Evolutionary conservation across 2,888 invertebrate genomes (phyloP).

Genomic region (Tenthredo amoena): DNA sequence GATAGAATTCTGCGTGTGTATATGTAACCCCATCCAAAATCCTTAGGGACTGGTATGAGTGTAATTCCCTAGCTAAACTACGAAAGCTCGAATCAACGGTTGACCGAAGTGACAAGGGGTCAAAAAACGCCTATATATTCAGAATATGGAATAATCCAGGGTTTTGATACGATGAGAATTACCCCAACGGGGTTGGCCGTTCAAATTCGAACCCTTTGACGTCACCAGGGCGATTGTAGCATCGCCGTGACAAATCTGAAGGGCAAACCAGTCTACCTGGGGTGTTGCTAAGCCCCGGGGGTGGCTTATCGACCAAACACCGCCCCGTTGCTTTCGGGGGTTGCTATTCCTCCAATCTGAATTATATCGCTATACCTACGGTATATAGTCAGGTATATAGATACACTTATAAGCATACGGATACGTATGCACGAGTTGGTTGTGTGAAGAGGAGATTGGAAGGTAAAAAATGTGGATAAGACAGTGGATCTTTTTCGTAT

Average conservation of each 20-base stretch:
- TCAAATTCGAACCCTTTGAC: slow-evolving; percentile 19
- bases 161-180: background rate
- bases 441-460: slow-evolving; percentile 22
- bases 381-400: background rate
- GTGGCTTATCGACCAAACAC: slow-evolving; percentile 74
- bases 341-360: slow-evolving; percentile 32
- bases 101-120: slow-evolving; percentile 36
- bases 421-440: background rate
- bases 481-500: background rate
- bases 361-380: slow-evolving; percentile 6
- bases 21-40: background rate
- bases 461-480: background rate
- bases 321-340: slow-evolving; percentile 55
- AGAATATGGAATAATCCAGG: background rate
- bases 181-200: slow-evolving; percentile 20
- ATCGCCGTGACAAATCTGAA: slow-evolving; percentile 53
- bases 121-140: background rate
- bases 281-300: slow-evolving; percentile 71
- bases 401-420: background rate
- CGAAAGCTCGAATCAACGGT: slow-evolving; percentile 12
- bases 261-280: slow-evolving; percentile 60
- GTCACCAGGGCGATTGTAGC: slow-evolving; percentile 38
- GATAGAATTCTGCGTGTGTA: too few relatives aligned
- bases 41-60: background rate
- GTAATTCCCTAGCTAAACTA: background rate